Base-by-base conservation (phyloP, 2,888 invertebrate species). In the Orthosia gothica region DNA sequence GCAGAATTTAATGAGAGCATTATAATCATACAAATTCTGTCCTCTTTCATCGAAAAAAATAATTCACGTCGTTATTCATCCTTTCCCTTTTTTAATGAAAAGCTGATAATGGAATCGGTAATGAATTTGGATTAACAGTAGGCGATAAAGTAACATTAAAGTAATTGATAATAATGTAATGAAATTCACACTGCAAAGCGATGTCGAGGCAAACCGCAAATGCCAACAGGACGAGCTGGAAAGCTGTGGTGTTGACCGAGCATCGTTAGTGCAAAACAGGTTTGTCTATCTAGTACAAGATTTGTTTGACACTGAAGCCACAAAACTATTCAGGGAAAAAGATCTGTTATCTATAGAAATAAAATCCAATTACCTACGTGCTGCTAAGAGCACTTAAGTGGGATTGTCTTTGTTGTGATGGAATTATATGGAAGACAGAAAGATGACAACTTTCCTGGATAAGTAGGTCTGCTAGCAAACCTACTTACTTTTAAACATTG, bases 1-100 rank as follows among this genome's bases (percentile, higher is more conserved):
- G 18, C 15, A 57, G 15, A 47, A 59, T 58, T 64, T 71, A 64
- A 71, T 47, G 70, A 64, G 58, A 58, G 55, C 26, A 50, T 71
- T 54, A 59, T n/a, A 18, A 49, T 13, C 3, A 7, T 18, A 61
- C 16, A 65, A 65, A 32, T 11, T 50, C 1, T 13, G 15, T 16
- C n/a, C 15, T 2, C 11, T 7, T 23, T 52, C 13, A 59, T 23
- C 15, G 7, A 20, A 70, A 45, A 58, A 23, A 32, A 23, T 13
- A 52, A 18, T 45, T 62, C 12, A 47, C n/a, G 54, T 26, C 47
- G 16, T n/a, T 50, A 61, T 50, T n/a, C 45, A 63, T 63, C 50
- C 13, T 61, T 23, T 78, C 26, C 18, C 49, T 23, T 50, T 61
- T n/a, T 20, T 61, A 61, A 61, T 61, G 50, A 47, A 32, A 9